phyloP scores from a whole-genome alignment of 2,113 vertebrate species.

The Burhinus bistriatus region DNA sequence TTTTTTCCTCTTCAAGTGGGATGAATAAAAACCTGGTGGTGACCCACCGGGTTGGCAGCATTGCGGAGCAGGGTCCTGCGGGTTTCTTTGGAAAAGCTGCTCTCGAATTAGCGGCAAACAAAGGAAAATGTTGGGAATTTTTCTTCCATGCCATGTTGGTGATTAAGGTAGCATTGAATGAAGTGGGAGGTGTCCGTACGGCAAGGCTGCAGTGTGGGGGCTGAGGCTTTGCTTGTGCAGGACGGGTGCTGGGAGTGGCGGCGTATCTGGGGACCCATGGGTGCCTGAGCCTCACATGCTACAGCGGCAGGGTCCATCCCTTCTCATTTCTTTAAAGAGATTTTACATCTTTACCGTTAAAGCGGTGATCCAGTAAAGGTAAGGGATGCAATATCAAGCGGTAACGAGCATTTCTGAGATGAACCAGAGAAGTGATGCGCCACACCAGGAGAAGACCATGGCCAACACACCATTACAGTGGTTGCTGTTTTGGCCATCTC shows the following conservation, averaged over 20 bases:
- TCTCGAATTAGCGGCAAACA: not conserved
- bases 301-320: too few species aligned
- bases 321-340: not conserved
- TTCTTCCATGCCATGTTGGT: not conserved
- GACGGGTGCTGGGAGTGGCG: rapidly evolving
- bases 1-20: not conserved
- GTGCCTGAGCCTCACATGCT: rapidly evolving
- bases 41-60: not conserved
- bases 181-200: not conserved
- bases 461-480: rapidly evolving
- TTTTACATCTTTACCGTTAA: not conserved
- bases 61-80: not conserved
- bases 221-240: too few species aligned
- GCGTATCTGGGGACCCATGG: not conserved
- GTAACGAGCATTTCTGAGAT: not conserved
- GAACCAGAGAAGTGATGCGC: not conserved
- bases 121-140: not conserved
- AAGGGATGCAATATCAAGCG: not conserved
- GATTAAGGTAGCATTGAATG: not conserved
- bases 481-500: not conserved
- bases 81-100: not conserved
- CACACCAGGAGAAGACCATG: rapidly evolving
- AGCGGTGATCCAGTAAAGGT: not conserved
- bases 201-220: not conserved
- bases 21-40: conserved; percentile 20